Evolutionary conservation across 2,797 vertebrate genomes (phyloP).

Genomic region (Sarcoramphus papa): DNA sequence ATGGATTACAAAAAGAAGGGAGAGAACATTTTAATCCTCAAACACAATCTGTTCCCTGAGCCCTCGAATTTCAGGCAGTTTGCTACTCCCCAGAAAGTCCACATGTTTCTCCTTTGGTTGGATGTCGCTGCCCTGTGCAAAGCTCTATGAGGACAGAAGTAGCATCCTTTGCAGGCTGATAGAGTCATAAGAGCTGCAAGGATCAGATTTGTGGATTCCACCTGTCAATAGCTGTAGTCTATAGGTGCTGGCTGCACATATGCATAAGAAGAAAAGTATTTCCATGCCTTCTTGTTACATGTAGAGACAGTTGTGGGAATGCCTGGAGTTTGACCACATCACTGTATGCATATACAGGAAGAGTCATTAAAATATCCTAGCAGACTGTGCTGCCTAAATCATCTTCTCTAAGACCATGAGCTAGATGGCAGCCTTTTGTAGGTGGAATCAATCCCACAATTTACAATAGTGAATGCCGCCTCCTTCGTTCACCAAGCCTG

Average conservation of each 20-base stretch:
- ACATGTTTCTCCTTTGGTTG: background rate
- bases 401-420: background rate
- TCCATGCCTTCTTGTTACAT: background rate
- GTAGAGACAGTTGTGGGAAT: background rate
- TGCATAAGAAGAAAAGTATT: background rate
- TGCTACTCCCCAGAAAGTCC: background rate
- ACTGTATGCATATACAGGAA: background rate
- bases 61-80: background rate
- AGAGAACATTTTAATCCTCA: background rate
- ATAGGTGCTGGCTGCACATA: rapidly evolving
- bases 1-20: background rate
- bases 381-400: background rate
- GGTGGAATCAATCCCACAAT: background rate
- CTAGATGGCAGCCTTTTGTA: background rate
- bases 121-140: background rate
- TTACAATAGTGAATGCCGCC: background rate
- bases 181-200: background rate
- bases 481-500: background rate
- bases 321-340: background rate
- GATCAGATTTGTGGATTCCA: background rate
- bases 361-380: background rate
- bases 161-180: background rate
- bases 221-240: background rate
- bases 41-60: background rate
- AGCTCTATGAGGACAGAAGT: background rate